Evolutionary conservation across 2,888 invertebrate species (phyloP), one percentile per base, ranked within the genome.

Genomic region (Xylophagus ater): DNA sequence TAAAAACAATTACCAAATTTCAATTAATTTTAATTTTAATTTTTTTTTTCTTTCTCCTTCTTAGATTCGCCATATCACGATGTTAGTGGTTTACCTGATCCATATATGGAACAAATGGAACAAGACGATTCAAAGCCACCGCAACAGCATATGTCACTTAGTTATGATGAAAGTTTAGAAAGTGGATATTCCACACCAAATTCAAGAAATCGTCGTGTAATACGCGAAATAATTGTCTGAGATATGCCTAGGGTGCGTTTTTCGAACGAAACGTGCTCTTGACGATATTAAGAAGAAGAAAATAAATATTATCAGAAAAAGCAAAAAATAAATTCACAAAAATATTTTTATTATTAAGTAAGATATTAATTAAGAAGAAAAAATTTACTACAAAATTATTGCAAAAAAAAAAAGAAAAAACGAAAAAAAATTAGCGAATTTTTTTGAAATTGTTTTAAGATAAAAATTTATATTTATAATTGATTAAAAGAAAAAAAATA

Each of bases 181-280:
- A 88, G 88, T 47, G 92, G 90, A 38, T 90, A 90, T 67, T 90
- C 90, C 48, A 90, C 92, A 51, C 90, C 90, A 47, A 90, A 90
- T 70, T 88, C 89, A 55, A 78, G 90, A 60, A 85, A 86, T 58
- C 78, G 90, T 52, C 74, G 92, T 60, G 89, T 92, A 65, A 90
- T 92, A 58, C 78, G 90, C 53, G 92, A 92, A 69, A 92, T 92
- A 66, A 92, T 92, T 66, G 92, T 92, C 58, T 65, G 63, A 60
- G 49, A 50, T 46, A 41, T 44, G 44, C 46, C 51, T 43, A 48
- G 51, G 51, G 51, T 51, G 47, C 51, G 49, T 49, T 49, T 51
- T 45, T 47, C 49, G 37, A 46, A 47, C 41, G 47, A 48, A 45
- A 48, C 49, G 49, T 49, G 48, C 48, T 44, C 44, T 41, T 44